Evolutionary conservation across 2,797 vertebrate genomes (phyloP), one percentile per base, ranked within the genome.

Genomic region (Spinibarbus caldwelli): DNA sequence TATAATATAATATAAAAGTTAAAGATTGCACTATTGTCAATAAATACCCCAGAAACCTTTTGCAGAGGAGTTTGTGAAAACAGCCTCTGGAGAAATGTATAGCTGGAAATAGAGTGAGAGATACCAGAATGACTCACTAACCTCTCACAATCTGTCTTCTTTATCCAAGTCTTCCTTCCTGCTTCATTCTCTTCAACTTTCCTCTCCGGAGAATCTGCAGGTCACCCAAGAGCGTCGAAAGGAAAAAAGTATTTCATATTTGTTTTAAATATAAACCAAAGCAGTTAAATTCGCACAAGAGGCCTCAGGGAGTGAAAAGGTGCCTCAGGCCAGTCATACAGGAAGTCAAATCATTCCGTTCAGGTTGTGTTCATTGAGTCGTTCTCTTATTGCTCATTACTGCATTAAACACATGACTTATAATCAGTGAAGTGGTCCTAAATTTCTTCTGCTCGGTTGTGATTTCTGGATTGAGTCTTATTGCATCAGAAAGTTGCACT

Each of bases 151-250:
- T 49, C 29, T 64, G 43, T 83, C 21, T 49, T 67, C 47, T 67
- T 78, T 23, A 31, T 47, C 41, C 41, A 47, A 36, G 23, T 26
- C 45, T 19, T 83, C 62, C 59, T 83, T 83, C 72, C 72, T 77
- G 52, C 70, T 82, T 82, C 29, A 45, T 73, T 76, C 23, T 26
- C 1, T 47, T 21, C 3, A 26, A 21, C 3, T 23, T 79, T 83
- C 41, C 71, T 41, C 17, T 77, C 36, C 41, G 31, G 31, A 43
- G 7, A 68, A 78, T 34, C 26, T 31, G 43, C 11, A 43, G 82
- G 26, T 68, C 62, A 84, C 43, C 41, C 5, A 0, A 78, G 45
- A 84, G 34, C 34, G 45, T 26, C n/a, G 6, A 77, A 31, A 57
- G 38, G 8, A 41, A 68, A 54, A 29, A 36, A 62, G 19, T 26